A percentile compares a stretch with the other conserved stretches of the same genome.
Conservation (phyloP, 1,140 invertebrate genomes). For the Leptinotarsa lineolata region DNA sequence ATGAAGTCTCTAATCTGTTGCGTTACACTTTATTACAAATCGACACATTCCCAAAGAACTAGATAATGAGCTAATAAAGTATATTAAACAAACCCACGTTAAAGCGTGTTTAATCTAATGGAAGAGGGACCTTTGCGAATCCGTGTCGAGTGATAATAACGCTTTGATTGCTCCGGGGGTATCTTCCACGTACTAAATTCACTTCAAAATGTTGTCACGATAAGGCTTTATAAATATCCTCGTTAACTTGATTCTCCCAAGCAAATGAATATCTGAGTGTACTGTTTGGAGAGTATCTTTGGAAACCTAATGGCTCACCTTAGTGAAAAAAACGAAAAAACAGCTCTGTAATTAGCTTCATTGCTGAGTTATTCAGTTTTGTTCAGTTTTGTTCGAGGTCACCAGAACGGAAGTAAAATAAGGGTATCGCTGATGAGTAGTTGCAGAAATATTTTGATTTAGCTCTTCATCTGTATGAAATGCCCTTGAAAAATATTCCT, state of each 20-base stretch:
- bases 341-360: too few relatives aligned
- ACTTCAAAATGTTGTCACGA: conserved; percentile 50
- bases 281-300: conserved; percentile 25
- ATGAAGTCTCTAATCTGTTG: neutral
- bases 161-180: conserved; percentile 44
- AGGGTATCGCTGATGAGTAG: too few relatives aligned
- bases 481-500: too few relatives aligned
- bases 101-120: conserved; percentile 45
- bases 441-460: too few relatives aligned
- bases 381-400: too few relatives aligned
- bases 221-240: conserved; percentile 51
- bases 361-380: too few relatives aligned
- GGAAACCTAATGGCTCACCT: conserved; percentile 19
- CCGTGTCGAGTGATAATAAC: conserved; percentile 43
- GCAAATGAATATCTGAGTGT: conserved; percentile 37
- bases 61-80: conserved; percentile 43
- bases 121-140: conserved; percentile 42
- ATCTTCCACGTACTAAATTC: conserved; percentile 49
- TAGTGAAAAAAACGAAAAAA: conserved; percentile 10
- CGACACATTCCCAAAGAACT: conserved; percentile 13
- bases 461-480: too few relatives aligned
- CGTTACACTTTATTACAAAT: neutral
- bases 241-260: conserved; percentile 49
- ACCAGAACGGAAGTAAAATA: too few relatives aligned
- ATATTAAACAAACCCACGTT: conserved; percentile 46